Conservation (phyloP, 2,888 invertebrate species). For the Phania funesta region DNA sequence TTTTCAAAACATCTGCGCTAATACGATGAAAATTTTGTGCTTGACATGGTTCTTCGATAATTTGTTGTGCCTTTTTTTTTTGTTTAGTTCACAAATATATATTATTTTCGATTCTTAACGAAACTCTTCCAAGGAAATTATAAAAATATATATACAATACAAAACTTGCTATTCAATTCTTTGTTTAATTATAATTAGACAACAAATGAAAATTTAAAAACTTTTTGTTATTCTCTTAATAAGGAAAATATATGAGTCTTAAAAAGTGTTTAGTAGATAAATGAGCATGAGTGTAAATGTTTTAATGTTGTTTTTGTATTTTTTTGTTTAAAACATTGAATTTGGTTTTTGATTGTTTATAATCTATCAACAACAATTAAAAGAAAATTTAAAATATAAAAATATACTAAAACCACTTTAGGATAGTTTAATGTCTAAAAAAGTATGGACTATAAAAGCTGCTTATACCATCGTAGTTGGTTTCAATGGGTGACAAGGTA, state of each 20-base stretch:
- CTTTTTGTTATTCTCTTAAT: conserved; percentile 44
- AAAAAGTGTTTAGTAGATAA: neutral
- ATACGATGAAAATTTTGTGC: no score
- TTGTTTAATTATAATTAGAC: neutral
- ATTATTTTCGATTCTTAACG: no score
- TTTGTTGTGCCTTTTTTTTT: no score
- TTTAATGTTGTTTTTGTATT: neutral
- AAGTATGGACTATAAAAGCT: conserved; percentile 79
- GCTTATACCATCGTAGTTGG: conserved; percentile 79
- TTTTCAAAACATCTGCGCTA: no score
- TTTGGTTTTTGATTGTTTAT: conserved; percentile 26
- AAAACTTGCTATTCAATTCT: neutral
- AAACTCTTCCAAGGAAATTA: no score
- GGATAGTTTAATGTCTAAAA: conserved; percentile 75
- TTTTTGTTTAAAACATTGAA: conserved; percentile 24
- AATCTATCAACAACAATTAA: conserved; percentile 62
- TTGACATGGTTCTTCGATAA: no score
- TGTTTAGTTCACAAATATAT: no score
- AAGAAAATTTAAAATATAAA: conserved; percentile 58
- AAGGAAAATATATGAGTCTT: neutral
- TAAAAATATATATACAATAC: no score
- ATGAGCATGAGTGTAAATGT: conserved; percentile 18
- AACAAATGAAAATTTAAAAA: neutral
- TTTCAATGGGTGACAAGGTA: conserved; percentile 76
- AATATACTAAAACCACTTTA: conserved; percentile 61